Evolutionary conservation across 30 jellyfish, hydroid and myxozoan genomes (phyloP), one percentile per base, ranked within the genome.

Genomic region (Sanderia malayensis): DNA sequence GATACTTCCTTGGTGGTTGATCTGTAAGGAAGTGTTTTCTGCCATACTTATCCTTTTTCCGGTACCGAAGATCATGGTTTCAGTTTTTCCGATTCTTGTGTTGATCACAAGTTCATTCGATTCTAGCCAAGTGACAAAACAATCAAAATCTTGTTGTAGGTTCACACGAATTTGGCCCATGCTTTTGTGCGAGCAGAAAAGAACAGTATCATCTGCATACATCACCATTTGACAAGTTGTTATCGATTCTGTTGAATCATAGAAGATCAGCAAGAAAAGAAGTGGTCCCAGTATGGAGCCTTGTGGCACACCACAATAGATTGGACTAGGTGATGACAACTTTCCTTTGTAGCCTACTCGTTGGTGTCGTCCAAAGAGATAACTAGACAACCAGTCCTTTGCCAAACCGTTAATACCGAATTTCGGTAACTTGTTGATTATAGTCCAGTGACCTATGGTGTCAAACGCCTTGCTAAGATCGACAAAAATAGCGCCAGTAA

Each of bases 391-490:
- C 58, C 87, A 74, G 4, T 72, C 74, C 64, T 74, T 61, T 1
- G 70, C 70, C 20, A 24, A 29, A 21, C 57, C 52, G 26, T 58
- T 45, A 82, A 81, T 81, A 22, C 82, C 84, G 45, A 31, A 80
- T 27, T 52, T 41, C 20, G 93, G 84, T 44, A 67, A 61, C 28
- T 52, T 80, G 46, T 67, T 69, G 84, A 79, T 37, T 37, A 37
- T 37, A 37, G 52, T 37, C 52, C 6, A 37, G 52, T 37, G 52
- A 37, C 52, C 52, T 33, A 79, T 49, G 49, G 92, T 30, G 57
- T 66, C 92, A 79, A 79, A 79, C 19, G 92, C 88, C 57, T 79
- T 79, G 23, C 86, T 79, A 3, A 66, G 79, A 62, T 79, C 79
- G 13, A 44, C 33, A 34, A 30, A 79, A 20, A 79, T 37, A 37